phyloP scores from a whole-genome alignment of 2,888 invertebrate species.

The Dryobota labecula region DNA sequence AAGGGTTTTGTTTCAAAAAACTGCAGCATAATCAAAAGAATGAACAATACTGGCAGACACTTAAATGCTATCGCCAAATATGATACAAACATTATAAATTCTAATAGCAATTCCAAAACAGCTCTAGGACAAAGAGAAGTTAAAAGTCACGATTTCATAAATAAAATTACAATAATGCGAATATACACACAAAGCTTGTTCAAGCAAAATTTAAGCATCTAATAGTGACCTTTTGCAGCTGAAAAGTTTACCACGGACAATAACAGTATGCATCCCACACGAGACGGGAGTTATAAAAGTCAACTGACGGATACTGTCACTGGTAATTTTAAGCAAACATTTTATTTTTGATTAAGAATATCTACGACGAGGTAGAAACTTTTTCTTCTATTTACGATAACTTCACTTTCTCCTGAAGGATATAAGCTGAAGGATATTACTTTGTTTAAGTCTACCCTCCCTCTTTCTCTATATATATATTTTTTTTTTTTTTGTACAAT shows the following conservation, averaged over 20 bases:
- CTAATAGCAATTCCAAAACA: conserved; percentile 11
- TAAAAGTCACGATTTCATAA: conserved; percentile 20
- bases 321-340: conserved; percentile 6
- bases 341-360: conserved; percentile 9
- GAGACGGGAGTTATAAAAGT: conserved; percentile 11
- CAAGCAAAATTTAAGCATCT: conserved; percentile 1
- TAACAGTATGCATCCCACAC: conserved; percentile 24
- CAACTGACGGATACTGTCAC: conserved; percentile 10
- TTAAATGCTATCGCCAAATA: background rate
- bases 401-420: background rate
- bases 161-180: background rate
- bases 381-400: background rate
- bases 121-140: background rate
- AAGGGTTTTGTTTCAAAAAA: conserved; percentile 11
- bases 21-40: background rate
- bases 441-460: background rate
- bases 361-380: background rate
- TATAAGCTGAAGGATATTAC: background rate
- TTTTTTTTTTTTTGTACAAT: background rate
- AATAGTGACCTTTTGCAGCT: conserved; percentile 26
- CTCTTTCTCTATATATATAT: too few species aligned
- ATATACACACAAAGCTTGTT: background rate
- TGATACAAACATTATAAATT: background rate
- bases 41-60: conserved; percentile 3
- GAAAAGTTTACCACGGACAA: conserved; percentile 31